phyloP scores from a whole-genome alignment of 64 coral and sea anemone species.

The Pachyseris speciosa region DNA sequence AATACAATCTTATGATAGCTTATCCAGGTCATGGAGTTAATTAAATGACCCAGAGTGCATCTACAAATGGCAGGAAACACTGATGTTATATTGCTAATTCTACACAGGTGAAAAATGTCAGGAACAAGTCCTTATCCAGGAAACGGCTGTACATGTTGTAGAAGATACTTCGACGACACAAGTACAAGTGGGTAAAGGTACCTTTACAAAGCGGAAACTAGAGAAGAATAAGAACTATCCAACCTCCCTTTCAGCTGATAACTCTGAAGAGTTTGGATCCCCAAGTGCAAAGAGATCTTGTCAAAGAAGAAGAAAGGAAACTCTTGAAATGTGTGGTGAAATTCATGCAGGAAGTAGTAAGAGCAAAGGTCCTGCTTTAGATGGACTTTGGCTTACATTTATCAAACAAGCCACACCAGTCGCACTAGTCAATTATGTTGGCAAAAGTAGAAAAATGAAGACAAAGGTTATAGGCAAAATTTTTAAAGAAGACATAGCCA shows the following conservation, averaged over 20 bases:
- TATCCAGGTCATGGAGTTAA: too few relatives aligned
- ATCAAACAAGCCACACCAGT: constrained; percentile 48
- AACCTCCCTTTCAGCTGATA: not conserved
- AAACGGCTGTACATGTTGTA: not conserved
- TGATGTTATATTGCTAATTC: too few relatives aligned
- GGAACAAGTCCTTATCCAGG: too few relatives aligned
- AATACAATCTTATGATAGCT: too few relatives aligned
- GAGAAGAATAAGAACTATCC: not conserved
- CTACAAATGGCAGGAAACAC: too few relatives aligned
- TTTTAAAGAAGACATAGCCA: not conserved
- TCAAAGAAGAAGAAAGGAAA: not conserved
- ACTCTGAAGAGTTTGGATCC: not conserved
- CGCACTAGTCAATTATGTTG: constrained; percentile 12
- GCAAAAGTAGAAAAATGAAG: constrained; percentile 28
- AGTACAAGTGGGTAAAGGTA: not conserved
- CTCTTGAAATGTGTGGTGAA: not conserved
- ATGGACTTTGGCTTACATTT: constrained; percentile 44
- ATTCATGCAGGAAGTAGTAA: not conserved
- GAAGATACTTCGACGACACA: too few relatives aligned
- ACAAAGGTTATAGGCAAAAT: constrained; percentile 9
- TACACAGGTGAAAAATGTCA: too few relatives aligned
- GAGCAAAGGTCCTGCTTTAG: not conserved
- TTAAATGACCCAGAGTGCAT: too few relatives aligned
- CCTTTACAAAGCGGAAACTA: not conserved
- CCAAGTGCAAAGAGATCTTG: not conserved